A percentile compares a stretch with the other conserved stretches of the same genome.
Evolutionary conservation across 1,140 invertebrate genomes (phyloP).

Genomic region (Drosophila rufa): DNA sequence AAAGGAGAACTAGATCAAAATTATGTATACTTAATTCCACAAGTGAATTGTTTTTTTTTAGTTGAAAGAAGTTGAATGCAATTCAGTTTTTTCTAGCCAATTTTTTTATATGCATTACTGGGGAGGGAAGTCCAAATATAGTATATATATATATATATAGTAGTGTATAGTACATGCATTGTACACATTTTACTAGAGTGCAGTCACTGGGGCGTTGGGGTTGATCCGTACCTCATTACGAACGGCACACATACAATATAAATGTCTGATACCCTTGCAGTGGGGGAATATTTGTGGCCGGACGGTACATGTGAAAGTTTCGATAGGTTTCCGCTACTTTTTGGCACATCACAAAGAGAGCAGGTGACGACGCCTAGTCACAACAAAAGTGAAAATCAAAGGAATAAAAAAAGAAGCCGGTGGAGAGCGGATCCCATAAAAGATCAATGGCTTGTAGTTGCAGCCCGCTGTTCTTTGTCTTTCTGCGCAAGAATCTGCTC

Average conservation of each 20-base stretch:
- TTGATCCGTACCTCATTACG: neutral
- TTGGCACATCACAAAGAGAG: conserved; percentile 13
- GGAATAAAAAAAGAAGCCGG: neutral
- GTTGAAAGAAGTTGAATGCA: too few relatives aligned
- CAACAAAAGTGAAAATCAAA: neutral
- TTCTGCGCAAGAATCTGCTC: conserved; percentile 60
- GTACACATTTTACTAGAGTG: neutral
- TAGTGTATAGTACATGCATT: neutral
- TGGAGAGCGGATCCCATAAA: neutral
- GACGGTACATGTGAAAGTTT: neutral
- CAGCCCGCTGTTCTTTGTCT: conserved; percentile 58
- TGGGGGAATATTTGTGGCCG: neutral
- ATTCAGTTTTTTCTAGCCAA: neutral
- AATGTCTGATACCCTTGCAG: neutral
- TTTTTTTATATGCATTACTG: neutral
- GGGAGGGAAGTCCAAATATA: neutral
- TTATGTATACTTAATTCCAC: too few relatives aligned
- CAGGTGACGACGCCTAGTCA: conserved; percentile 12
- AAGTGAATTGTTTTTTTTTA: neutral
- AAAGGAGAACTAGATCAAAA: neutral
- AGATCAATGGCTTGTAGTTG: conserved; percentile 52
- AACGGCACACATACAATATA: neutral
- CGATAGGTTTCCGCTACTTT: conserved; percentile 9
- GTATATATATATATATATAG: neutral
- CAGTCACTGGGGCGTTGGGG: conserved; percentile 9